Conservation (phyloP, 2,113 vertebrate genomes). For the Patagioenas fasciata region DNA sequence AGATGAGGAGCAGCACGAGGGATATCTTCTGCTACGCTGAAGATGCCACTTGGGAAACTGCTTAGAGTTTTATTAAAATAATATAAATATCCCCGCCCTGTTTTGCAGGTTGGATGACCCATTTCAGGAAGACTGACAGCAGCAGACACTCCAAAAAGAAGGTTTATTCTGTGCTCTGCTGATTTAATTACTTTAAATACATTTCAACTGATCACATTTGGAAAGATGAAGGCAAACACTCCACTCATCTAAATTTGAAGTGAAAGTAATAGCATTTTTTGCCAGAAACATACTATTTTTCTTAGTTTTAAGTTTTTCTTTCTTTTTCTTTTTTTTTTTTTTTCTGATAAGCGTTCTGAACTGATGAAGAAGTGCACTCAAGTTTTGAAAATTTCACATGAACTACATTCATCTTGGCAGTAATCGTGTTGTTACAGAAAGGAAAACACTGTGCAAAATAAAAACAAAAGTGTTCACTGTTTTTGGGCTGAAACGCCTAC, state of each 20-base stretch:
- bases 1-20: background rate
- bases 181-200: background rate
- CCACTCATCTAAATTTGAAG: background rate
- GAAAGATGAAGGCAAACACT: background rate
- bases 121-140: background rate
- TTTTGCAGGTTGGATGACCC: background rate
- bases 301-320: background rate
- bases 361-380: background rate
- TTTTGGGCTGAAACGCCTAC: background rate
- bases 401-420: background rate
- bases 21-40: fast-evolving
- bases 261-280: background rate
- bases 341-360: background rate
- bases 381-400: background rate
- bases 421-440: background rate
- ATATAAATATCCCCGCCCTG: background rate
- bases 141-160: background rate
- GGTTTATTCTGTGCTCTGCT: background rate
- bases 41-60: background rate
- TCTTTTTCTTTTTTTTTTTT: background rate
- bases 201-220: background rate
- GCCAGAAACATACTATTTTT: background rate
- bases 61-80: background rate
- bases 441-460: background rate
- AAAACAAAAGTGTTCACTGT: background rate